A percentile compares a stretch with the other conserved stretches of the same genome.
Evolutionary conservation across 2,797 vertebrate species (phyloP).

Genomic region (Sphaeramia orbicularis): DNA sequence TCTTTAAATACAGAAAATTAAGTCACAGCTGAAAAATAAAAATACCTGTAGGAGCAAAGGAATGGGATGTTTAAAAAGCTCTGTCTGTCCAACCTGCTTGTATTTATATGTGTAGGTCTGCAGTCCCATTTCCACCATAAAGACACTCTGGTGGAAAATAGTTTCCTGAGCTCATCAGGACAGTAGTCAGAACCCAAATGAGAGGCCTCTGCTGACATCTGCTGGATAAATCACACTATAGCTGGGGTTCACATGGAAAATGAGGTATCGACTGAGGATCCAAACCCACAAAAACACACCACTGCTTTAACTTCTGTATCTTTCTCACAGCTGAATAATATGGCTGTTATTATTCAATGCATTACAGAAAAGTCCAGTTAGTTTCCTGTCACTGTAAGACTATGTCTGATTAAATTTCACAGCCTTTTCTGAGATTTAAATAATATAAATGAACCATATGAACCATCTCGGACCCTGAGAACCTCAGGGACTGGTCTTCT

Average conservation of each 20-base stretch:
- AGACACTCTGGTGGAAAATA: constrained; percentile 6
- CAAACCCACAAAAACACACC: no score
- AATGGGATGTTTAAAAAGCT: background rate
- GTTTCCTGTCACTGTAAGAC: no score
- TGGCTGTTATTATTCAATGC: no score
- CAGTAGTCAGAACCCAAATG: constrained; percentile 14
- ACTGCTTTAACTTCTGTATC: no score
- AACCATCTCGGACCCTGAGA: no score
- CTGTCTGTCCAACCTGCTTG: background rate
- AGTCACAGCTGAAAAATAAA: constrained; percentile 5
- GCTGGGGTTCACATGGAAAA: background rate
- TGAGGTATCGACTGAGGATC: no score
- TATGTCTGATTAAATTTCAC: no score
- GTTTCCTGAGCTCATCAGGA: constrained; percentile 5
- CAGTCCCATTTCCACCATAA: constrained; percentile 34
- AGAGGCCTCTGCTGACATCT: constrained; percentile 75
- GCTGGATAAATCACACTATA: constrained; percentile 52
- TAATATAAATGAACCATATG: no score
- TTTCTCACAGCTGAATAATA: no score
- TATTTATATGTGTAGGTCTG: background rate
- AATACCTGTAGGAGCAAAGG: background rate
- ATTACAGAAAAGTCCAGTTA: no score
- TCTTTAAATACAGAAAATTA: background rate
- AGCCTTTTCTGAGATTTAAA: no score
- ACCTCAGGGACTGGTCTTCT: no score